Base-by-base conservation (phyloP, 2,797 vertebrate genomes). In the Microctenopoma steveboyesi region DNA sequence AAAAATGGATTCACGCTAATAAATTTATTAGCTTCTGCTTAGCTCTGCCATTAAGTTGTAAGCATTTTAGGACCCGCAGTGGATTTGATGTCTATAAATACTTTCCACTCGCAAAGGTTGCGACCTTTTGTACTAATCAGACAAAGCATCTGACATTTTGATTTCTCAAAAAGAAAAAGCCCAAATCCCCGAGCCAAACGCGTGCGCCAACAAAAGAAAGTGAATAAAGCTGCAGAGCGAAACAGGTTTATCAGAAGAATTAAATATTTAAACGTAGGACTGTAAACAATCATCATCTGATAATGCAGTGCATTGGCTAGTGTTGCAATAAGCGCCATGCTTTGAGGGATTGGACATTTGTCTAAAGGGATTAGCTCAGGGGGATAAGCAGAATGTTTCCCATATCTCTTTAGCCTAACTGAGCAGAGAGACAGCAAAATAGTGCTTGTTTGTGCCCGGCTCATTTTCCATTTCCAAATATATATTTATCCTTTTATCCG, bases 321-420 rank as follows among this genome's bases (percentile, higher is more conserved):
- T 65, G 68, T 72, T 79, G 72, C 79, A 78, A 64, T 76, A 69
- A 81, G 83, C 72, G 33, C 65, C 70, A 64, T 78, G 84, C 83
- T 88, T 79, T 84, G 73, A 84, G 83, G 83, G 85, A 90, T 85
- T 87, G 86, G 84, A 86, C 66, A 7, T 86, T 82, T 82, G 83
- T 86, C 82, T 86, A 82, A 89, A 82, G 84, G 89, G 89, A 92
- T 91, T 88, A 92, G 82, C 82, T 79, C 62, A 68, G 18, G 76
- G 79, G 86, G 84, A 90, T 90, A 77, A 91, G 81, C 84, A 71
- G 71, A 84, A 83, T 80, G 74, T 79, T 89, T 87, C 70, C 76
- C 67, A 15, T 84, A 89, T 86, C 81, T 81, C 72, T 89, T 83
- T 72, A 84, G 79, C 74, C 79, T 61, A 76, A 88, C 83, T 64